Conservation (phyloP, 2,113 vertebrate genomes). For the Perca flavescens region DNA sequence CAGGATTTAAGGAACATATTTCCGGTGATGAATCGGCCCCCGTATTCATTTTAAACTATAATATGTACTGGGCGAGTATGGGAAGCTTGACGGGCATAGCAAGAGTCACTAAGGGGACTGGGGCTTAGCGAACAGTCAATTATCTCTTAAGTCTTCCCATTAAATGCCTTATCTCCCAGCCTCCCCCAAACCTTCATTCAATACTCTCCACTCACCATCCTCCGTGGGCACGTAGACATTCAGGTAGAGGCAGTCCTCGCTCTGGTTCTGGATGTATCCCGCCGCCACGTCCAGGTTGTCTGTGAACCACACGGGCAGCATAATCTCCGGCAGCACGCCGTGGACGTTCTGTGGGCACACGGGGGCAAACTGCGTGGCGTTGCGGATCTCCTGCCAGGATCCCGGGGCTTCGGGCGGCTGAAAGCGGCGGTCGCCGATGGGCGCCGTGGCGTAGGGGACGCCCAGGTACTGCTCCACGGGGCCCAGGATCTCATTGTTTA, state of each 20-base stretch:
- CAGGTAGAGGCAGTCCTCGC: conserved; percentile 95
- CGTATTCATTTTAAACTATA: neutral
- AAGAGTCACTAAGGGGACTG: neutral
- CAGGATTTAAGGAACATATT: neutral
- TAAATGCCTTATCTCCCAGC: conserved; percentile 8
- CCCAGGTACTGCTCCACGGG: conserved; percentile 93
- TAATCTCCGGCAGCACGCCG: conserved; percentile 92
- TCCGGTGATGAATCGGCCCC: neutral
- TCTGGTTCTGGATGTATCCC: conserved; percentile 94
- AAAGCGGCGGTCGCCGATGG: conserved; percentile 90
- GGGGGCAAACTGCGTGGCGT: conserved; percentile 91
- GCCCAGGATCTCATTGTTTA: conserved; percentile 94
- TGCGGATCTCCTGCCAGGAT: conserved; percentile 93
- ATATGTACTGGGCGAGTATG: neutral
- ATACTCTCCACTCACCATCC: conserved; percentile 88
- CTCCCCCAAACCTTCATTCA: conserved; percentile 5
- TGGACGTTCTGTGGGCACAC: conserved; percentile 94
- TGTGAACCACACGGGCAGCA: conserved; percentile 95
- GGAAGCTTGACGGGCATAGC: conserved; percentile 22
- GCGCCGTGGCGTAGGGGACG: conserved; percentile 92
- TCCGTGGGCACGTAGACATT: conserved; percentile 95
- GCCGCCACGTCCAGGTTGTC: conserved; percentile 93
- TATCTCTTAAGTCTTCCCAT: neutral
- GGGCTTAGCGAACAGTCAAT: conserved; percentile 38
- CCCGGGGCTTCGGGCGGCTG: conserved; percentile 92